Base-by-base conservation (phyloP, 2,113 vertebrate genomes). In the Lepus europaeus region DNA sequence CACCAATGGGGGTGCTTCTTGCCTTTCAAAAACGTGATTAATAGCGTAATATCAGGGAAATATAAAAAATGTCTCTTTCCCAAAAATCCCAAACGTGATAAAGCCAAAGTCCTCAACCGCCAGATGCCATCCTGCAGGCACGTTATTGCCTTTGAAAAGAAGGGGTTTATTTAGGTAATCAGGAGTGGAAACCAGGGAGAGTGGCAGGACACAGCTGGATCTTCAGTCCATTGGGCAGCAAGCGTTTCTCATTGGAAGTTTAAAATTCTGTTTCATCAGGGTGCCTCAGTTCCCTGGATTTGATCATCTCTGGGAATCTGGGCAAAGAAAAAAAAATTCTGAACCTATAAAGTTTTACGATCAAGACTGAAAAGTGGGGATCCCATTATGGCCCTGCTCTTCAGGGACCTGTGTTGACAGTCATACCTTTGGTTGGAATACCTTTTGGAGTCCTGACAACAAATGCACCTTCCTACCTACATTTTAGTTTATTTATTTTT, bases 371-470 rank as follows among this genome's bases (percentile, higher is more conserved):
- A 63, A 81, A 93, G 8, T 45, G 1, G 22, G 64, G 22, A 29
- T 70, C 20, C 17, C 23, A n/a, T 59, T 69, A 56, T 19, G 31
- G 33, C n/a, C 74, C 25, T 84, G 20, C 27, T 63, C n/a, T 78
- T 45, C n/a, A n/a, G 45, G 14, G n/a, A 70, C 66, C 36, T 87
- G 8, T 51, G 27, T 87, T 11, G 29, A 79, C 11, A 89, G 56
- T 89, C 25, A 45, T 5, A 56, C 13, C 36, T 91, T 73, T 70
- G 77, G n/a, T 23, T 61, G 31, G 53, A 95, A 51, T 10, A 80
- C 19, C 49, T 95, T 93, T 89, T 61, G 29, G 36, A 86, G 51
- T 80, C 39, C 79, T 96, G 69, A 81, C 56, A 88, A 74, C 33
- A 12, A 63, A 25, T 56, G 9, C 64, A 49, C n/a, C 74, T 76